Evolutionary conservation across 2,113 vertebrate species (phyloP).

Genomic region (Eolophus roseicapilla): DNA sequence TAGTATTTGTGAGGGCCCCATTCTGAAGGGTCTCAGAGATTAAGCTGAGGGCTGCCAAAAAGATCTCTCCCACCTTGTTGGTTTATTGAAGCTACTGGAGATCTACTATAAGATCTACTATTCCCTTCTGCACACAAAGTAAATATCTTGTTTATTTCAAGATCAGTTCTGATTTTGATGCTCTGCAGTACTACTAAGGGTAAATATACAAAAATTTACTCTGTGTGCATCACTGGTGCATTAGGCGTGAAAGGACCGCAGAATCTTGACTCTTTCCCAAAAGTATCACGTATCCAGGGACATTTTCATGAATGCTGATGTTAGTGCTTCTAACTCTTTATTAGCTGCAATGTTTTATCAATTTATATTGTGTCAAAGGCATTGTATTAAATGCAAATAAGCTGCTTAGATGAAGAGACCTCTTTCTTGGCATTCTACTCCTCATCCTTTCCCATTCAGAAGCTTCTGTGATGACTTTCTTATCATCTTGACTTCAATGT

Average conservation of each 20-base stretch:
- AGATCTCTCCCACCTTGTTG: neutral
- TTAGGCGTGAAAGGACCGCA: neutral
- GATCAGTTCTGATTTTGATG: neutral
- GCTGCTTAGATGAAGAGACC: neutral
- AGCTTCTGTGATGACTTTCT: neutral
- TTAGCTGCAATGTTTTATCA: neutral
- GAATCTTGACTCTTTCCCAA: neutral
- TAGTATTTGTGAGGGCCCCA: accelerated
- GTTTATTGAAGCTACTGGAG: neutral
- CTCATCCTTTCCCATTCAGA: neutral
- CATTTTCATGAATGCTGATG: neutral
- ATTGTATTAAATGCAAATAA: neutral
- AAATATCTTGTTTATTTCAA: neutral
- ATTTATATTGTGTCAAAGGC: neutral
- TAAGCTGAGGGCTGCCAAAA: neutral
- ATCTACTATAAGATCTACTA: neutral
- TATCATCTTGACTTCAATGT: neutral
- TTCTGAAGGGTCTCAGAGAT: neutral
- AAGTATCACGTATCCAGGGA: neutral
- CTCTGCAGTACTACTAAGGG: neutral
- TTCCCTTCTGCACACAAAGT: neutral
- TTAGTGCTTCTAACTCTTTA: neutral
- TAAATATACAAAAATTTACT: neutral
- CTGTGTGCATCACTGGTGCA: neutral
- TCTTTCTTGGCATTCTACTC: neutral